A percentile compares a stretch with the other conserved stretches of the same genome.
Evolutionary conservation across 2,888 invertebrate species (phyloP).

Genomic region (Nematopogon swammerdamellus): DNA sequence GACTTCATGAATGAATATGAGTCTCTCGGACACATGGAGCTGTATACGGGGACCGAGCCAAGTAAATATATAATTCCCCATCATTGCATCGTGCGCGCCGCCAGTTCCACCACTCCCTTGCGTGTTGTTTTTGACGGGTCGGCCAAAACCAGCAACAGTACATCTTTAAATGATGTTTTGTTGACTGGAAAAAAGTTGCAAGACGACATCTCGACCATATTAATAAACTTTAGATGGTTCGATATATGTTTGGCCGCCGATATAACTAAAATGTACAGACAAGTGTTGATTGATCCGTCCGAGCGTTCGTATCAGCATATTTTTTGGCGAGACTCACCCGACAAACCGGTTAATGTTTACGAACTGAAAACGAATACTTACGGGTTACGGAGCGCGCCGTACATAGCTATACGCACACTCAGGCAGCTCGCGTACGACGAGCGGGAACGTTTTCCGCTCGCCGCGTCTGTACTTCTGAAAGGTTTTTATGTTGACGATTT

Average conservation of each 20-base stretch:
- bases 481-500: conserved; percentile 9
- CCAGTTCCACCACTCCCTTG: neutral
- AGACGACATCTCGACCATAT: conserved; percentile 1
- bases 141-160: neutral
- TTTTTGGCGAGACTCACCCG: conserved; percentile 10
- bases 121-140: neutral
- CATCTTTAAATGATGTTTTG: neutral
- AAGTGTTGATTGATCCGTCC: conserved; percentile 3
- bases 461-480: conserved; percentile 4
- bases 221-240: conserved; percentile 5
- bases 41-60: neutral
- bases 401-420: conserved; percentile 7
- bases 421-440: conserved; percentile 10
- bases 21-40: conserved; percentile 1
- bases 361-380: conserved; percentile 11
- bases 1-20: conserved; percentile 2
- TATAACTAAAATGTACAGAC: conserved; percentile 12
- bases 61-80: conserved; percentile 2
- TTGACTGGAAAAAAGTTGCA: neutral
- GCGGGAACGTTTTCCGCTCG: conserved; percentile 3
- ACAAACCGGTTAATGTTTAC: conserved; percentile 9
- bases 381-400: conserved; percentile 7
- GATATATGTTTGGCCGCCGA: conserved; percentile 9
- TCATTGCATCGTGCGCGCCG: neutral
- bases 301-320: conserved; percentile 8